Evolutionary conservation across 2,888 invertebrate species (phyloP).

Genomic region (Leuctra nigra): DNA sequence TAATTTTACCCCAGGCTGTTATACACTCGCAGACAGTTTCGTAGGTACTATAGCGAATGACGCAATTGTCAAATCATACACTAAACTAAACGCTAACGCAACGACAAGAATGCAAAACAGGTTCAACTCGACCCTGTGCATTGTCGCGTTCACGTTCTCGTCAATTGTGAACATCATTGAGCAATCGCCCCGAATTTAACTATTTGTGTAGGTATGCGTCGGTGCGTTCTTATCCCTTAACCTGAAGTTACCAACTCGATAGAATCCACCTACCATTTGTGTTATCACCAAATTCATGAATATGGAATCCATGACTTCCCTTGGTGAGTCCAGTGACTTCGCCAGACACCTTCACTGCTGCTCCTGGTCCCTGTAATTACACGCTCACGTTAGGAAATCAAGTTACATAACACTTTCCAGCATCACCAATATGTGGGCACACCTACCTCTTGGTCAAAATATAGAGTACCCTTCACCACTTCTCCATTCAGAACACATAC

Average conservation of each 20-base stretch:
- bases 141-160: too few species aligned
- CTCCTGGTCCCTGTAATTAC: constrained; percentile 30
- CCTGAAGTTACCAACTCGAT: background rate
- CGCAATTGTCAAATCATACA: too few species aligned
- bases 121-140: too few species aligned
- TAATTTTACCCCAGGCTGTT: too few species aligned
- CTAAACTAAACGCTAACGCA: too few species aligned
- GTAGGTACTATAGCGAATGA: too few species aligned
- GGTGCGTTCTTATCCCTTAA: too few species aligned
- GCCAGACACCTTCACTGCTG: constrained; percentile 56
- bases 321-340: constrained; percentile 69
- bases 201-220: too few species aligned
- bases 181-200: too few species aligned
- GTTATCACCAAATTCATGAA: constrained; percentile 95
- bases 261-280: constrained; percentile 61
- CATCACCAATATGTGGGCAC: background rate
- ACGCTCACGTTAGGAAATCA: background rate
- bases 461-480: constrained; percentile 68
- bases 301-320: constrained; percentile 85
- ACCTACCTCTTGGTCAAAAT: constrained; percentile 67
- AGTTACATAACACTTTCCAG: background rate
- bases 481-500: constrained; percentile 85
- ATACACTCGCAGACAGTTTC: too few species aligned
- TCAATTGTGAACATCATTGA: too few species aligned
- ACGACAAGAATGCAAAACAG: too few species aligned